Conservation (phyloP, 2,888 invertebrate genomes). For the Anoncus sp. region DNA sequence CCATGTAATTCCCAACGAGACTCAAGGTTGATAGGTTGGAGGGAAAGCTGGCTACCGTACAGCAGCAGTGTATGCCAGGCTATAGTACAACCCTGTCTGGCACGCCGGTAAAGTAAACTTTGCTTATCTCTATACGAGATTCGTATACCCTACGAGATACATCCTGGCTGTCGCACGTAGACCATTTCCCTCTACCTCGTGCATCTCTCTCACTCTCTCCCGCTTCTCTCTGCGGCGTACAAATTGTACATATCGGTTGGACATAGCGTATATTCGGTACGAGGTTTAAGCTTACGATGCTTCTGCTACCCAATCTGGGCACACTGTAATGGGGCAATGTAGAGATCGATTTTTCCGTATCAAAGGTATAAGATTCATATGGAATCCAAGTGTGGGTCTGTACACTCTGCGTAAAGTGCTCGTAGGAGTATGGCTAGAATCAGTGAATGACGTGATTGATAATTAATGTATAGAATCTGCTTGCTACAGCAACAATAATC, state of each 20-base stretch:
- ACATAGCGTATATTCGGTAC: neutral
- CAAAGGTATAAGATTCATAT: no score
- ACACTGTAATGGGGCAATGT: constrained; percentile 1
- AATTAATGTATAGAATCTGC: no score
- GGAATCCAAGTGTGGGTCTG: no score
- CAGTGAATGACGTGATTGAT: no score
- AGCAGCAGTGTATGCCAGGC: constrained; percentile 10
- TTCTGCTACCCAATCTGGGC: neutral
- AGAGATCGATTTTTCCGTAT: neutral
- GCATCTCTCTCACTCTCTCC: constrained; percentile 13
- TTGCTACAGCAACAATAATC: no score
- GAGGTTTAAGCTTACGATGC: constrained; percentile 10
- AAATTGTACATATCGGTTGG: constrained; percentile 44
- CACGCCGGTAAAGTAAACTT: constrained; percentile 62
- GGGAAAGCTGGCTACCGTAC: neutral
- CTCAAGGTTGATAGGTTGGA: constrained; percentile 2
- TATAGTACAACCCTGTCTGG: constrained; percentile 35
- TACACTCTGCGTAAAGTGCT: no score
- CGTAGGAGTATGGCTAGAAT: no score
- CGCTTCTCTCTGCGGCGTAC: constrained; percentile 24
- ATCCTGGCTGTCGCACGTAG: constrained; percentile 49
- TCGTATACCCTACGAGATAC: constrained; percentile 52
- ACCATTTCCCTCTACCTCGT: constrained; percentile 37
- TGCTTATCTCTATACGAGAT: constrained; percentile 63
- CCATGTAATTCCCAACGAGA: constrained; percentile 19